Evolutionary conservation across 2,888 invertebrate genomes (phyloP), one percentile per base, ranked within the genome.

Genomic region (Plusia festucae): DNA sequence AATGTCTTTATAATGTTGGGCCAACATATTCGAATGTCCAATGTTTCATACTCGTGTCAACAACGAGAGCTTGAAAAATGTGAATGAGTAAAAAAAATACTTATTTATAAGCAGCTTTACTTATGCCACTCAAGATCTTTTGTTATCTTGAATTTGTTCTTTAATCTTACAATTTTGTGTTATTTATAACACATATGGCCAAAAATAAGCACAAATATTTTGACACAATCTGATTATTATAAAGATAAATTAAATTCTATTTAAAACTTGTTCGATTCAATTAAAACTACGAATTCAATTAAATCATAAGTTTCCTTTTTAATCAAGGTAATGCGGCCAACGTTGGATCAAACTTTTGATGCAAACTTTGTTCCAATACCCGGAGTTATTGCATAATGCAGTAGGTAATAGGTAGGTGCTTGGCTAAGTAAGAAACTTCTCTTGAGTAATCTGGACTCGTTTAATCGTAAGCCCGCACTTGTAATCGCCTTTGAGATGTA

Each of bases 381-480:
- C 53, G 51, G 68, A 66, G 70, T 65, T 55, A 65, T 86, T 87
- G 75, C 84, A 78, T 83, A 86, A 88, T 73, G 53, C 20, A 51
- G 40, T 61, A 55, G 70, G 81, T 79, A 79, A 81, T 81, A 73
- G 78, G 78, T 81, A 73, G 78, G 78, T 80, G 68, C 70, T 32
- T 53, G 66, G 67, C 55, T 78, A 71, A 70, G 76, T 76, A 74
- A 62, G 76, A 82, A 78, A 79, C 78, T 72, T 78, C 80, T 86
- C 82, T 87, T 87, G 77, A 60, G 83, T 76, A 85, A 87, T 77
- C 68, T 67, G 60, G 34, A 65, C 63, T 69, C 71, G 69, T 79
- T 79, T 82, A 82, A 83, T 84, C 82, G 82, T 77, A 76, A 76
- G 77, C n/a, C n/a, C n/a, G n/a, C 74, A 76, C 73, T 78, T 76